phyloP scores from a whole-genome alignment of 2,113 vertebrate genomes.

The Epinephelus fuscoguttatus region DNA sequence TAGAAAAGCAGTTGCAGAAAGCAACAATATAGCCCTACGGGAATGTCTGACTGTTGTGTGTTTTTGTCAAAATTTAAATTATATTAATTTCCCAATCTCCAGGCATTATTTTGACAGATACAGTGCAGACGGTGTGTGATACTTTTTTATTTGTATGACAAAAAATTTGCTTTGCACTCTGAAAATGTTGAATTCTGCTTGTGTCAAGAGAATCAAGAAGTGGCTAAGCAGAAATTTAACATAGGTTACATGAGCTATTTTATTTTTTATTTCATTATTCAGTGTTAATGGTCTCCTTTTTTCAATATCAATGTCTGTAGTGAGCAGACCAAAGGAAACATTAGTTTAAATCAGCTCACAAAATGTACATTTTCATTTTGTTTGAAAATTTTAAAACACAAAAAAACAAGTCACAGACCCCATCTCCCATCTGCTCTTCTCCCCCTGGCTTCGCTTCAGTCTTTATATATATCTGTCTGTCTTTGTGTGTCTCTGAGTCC shows the following conservation, averaged over 20 bases:
- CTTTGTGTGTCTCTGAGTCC: slow-evolving; percentile 45
- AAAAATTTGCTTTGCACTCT: no score
- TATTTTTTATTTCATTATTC: no score
- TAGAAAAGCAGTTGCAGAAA: no score
- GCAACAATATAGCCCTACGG: no score
- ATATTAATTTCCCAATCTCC: no score
- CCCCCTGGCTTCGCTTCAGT: slow-evolving; percentile 14
- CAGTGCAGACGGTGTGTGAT: no score
- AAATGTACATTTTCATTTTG: not conserved
- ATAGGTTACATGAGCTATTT: no score
- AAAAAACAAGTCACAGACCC: not conserved
- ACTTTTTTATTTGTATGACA: no score
- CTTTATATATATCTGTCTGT: slow-evolving; percentile 18
- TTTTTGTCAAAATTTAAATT: no score
- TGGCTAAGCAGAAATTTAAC: not conserved
- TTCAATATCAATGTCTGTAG: not conserved
- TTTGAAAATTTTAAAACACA: not conserved
- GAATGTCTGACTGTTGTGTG: no score
- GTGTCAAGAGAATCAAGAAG: not conserved
- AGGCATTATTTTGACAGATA: no score
- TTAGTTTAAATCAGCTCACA: not conserved
- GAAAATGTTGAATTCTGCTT: no score
- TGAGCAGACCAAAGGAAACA: not conserved
- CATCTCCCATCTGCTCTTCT: slow-evolving; percentile 1
- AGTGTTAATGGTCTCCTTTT: not conserved